Percentiles rank a stretch among this genome's conserved stretches.
These are phyloP conservation scores for Ataeniobius toweri DNA, from an alignment of 2,797 vertebrate genomes.

Conservation along the genomic window DNA sequence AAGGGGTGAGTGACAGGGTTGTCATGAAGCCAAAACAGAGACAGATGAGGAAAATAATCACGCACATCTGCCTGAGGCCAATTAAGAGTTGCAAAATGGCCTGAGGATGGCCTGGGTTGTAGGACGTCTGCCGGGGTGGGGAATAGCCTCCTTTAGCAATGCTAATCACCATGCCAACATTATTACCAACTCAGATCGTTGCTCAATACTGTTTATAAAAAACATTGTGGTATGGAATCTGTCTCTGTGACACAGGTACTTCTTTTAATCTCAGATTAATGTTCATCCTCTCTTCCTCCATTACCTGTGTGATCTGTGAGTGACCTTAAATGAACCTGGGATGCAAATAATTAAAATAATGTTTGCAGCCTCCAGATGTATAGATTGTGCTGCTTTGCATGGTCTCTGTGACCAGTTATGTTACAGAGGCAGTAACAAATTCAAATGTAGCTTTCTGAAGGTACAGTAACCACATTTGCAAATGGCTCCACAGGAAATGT, in stretches of 20 bases:
- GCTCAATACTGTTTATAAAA: not conserved
- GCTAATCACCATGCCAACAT: not conserved
- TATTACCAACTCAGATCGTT: not conserved
- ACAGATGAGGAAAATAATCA: not conserved
- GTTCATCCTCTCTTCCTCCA: not conserved
- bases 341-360: slow-evolving; percentile 39
- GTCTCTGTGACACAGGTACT: not conserved
- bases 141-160: not conserved
- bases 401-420: slow-evolving; percentile 15
- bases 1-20: no score
- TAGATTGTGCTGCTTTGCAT: slow-evolving; percentile 39
- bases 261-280: slow-evolving; percentile 5
- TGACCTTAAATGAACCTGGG: slow-evolving; percentile 12
- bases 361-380: slow-evolving; percentile 16
- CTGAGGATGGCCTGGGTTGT: no score
- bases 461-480: slow-evolving; percentile 33
- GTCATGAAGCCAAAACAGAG: no score
- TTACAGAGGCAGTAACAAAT: slow-evolving; percentile 16
- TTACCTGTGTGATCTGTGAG: slow-evolving; percentile 1
- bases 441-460: slow-evolving; percentile 35
- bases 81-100: no score
- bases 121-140: no score
- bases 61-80: no score
- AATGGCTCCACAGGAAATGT: slow-evolving; percentile 34
- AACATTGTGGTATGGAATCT: not conserved